Base-by-base conservation (phyloP, 2,888 invertebrate genomes). In the Lasioglossum marginatum region DNA sequence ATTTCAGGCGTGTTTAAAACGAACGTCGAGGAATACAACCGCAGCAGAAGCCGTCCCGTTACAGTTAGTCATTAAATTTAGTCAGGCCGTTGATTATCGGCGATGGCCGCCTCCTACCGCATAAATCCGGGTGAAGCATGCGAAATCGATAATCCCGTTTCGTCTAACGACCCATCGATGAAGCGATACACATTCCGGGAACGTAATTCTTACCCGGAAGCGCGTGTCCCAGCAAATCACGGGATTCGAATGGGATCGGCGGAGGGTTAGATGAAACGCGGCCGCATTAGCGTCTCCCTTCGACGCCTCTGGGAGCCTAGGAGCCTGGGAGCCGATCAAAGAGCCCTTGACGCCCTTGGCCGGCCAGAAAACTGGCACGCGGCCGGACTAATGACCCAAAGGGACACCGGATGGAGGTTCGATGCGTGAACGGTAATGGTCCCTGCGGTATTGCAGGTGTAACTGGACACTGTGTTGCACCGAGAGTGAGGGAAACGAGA, bases 351-450 rank as follows among this genome's bases (percentile, higher is more conserved):
- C 57, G 14, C 76, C 74, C 81, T 82, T 70, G 77, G 68, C 82
- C 80, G 70, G 77, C 80, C 80, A 81, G 86, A 85, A 89, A 83
- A 87, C 84, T 85, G 88, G 87, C 91, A 87, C 90, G 87, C 87
- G 91, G 88, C 84, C 80, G 74, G 79, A 80, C 91, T 92, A 91
- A 92, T 89, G 90, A 88, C 88, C 89, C 77, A 88, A 88, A 88
- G 84, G 91, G 86, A 80, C 72, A 71, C 60, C 10, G 57, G n/a
- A 57, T 12, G 31, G 31, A 40, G 77, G 57, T 72, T 71, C 45
- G 63, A 31, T 52, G 66, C 78, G 82, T 57, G 70, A 77, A 71
- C 60, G 43, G 45, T 82, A 83, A 83, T 72, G 63, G 57, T 66
- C 79, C 72, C 72, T 68, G 57, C 45, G 77, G 83, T 85, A 57